A percentile compares a stretch with the other conserved stretches of the same genome.
phyloP scores from a whole-genome alignment of 1,140 invertebrate species.

The Orchestia grillus region DNA sequence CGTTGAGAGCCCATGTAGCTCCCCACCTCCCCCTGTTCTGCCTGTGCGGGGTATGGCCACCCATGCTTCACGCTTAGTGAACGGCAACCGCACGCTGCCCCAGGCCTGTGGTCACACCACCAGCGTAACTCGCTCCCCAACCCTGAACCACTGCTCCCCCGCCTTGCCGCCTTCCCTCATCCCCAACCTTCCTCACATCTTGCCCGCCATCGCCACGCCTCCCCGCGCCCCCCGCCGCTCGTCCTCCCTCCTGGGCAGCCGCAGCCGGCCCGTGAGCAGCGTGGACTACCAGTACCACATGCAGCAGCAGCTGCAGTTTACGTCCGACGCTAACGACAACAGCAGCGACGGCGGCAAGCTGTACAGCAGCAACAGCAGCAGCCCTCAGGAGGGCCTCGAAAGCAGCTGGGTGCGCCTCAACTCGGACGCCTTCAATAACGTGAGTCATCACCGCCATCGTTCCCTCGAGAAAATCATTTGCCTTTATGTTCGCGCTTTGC shows the following conservation, averaged over 20 bases:
- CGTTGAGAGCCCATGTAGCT: neutral
- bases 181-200: conserved; percentile 15
- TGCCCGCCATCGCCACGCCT: conserved; percentile 2
- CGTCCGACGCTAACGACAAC: conserved; percentile 10
- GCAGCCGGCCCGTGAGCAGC: conserved; percentile 28
- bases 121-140: conserved; percentile 27
- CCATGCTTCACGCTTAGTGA: neutral
- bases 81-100: conserved; percentile 37
- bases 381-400: conserved; percentile 32
- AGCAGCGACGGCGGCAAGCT: neutral
- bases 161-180: neutral
- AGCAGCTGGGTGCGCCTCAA: conserved; percentile 46
- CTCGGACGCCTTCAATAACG: conserved; percentile 44
- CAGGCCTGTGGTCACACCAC: conserved; percentile 24
- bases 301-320: conserved; percentile 1
- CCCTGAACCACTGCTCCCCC: conserved; percentile 11
- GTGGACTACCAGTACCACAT: conserved; percentile 42
- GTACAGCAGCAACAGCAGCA: conserved; percentile 40
- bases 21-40: neutral
- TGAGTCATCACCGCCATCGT: neutral
- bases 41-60: neutral
- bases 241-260: conserved; percentile 15
- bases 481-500: no score
- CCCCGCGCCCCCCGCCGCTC: conserved; percentile 10
- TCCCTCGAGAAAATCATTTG: no score